phyloP scores from a whole-genome alignment of 92 coral and sea anemone genomes.

The Actinostola sp. region DNA sequence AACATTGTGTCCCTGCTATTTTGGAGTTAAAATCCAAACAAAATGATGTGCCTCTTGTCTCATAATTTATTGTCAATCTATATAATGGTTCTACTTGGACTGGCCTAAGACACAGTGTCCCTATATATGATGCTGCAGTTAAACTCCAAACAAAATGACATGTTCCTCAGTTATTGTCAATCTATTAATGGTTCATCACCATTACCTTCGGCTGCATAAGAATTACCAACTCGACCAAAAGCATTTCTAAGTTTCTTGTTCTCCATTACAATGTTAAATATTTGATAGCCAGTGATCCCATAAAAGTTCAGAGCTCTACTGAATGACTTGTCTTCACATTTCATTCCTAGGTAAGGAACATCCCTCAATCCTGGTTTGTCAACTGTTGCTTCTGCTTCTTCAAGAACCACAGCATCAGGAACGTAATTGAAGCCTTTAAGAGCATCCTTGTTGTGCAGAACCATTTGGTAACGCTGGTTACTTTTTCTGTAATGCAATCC shows the following conservation, averaged over 20 bases:
- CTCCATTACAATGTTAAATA: slow-evolving; percentile 30
- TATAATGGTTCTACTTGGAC: too few relatives aligned
- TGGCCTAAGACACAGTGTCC: too few relatives aligned
- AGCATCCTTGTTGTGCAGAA: slow-evolving; percentile 38
- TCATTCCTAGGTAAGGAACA: slow-evolving; percentile 30
- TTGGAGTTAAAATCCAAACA: too few relatives aligned
- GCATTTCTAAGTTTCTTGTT: slow-evolving; percentile 42
- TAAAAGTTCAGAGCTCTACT: slow-evolving; percentile 41
- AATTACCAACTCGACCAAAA: slow-evolving; percentile 38
- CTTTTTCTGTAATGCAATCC: slow-evolving; percentile 31
- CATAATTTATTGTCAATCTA: too few relatives aligned
- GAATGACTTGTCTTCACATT: slow-evolving; percentile 42
- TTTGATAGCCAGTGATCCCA: slow-evolving; percentile 59
- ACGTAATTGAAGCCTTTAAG: slow-evolving; percentile 46
- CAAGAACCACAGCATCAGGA: slow-evolving; percentile 48
- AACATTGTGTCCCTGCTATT: too few relatives aligned
- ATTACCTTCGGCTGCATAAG: slow-evolving; percentile 1
- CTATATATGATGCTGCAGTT: too few relatives aligned
- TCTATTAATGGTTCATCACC: too few relatives aligned
- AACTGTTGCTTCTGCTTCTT: slow-evolving; percentile 19
- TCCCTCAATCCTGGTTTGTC: slow-evolving; percentile 13
- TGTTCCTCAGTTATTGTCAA: too few relatives aligned
- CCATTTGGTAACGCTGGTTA: slow-evolving; percentile 52
- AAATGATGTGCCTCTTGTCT: too few relatives aligned
- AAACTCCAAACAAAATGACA: too few relatives aligned